Evolutionary conservation across 2,888 invertebrate genomes (phyloP).

Genomic region (Mimachlamys varia): DNA sequence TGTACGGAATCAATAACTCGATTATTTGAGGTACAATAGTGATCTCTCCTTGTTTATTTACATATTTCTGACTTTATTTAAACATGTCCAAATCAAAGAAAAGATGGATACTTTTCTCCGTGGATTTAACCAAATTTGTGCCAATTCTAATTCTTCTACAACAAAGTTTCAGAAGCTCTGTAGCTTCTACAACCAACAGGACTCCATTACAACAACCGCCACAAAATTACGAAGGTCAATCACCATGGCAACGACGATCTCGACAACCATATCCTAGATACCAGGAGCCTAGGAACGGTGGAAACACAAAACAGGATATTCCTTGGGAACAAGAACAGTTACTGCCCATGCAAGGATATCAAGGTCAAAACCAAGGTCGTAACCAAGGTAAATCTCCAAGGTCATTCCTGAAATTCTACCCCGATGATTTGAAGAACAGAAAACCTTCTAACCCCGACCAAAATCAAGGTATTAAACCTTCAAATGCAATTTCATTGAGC

Average conservation of each 20-base stretch:
- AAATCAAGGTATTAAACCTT: not conserved
- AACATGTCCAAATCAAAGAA: constrained; percentile 8
- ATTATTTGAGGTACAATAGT: not conserved
- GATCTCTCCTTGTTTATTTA: not conserved
- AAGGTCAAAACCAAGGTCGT: constrained; percentile 1
- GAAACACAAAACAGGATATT: not conserved
- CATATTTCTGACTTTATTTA: not conserved
- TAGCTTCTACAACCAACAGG: not conserved
- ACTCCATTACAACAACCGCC: not conserved
- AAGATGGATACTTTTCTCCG: constrained; percentile 7
- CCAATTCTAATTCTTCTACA: not conserved
- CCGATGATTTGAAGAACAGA: not conserved
- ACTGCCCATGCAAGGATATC: not conserved
- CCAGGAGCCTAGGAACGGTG: not conserved
- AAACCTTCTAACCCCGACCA: not conserved
- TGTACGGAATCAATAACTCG: not conserved
- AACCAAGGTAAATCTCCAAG: not conserved
- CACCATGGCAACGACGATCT: not conserved
- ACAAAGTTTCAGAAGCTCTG: not conserved
- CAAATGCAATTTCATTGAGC: not conserved
- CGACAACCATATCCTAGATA: not conserved
- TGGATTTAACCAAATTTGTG: not conserved
- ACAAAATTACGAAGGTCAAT: not conserved
- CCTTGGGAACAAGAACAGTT: constrained; percentile 10
- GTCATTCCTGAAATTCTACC: constrained; percentile 31